Base-by-base conservation (phyloP, 2,113 vertebrate species). In the Toxostoma redivivum region DNA sequence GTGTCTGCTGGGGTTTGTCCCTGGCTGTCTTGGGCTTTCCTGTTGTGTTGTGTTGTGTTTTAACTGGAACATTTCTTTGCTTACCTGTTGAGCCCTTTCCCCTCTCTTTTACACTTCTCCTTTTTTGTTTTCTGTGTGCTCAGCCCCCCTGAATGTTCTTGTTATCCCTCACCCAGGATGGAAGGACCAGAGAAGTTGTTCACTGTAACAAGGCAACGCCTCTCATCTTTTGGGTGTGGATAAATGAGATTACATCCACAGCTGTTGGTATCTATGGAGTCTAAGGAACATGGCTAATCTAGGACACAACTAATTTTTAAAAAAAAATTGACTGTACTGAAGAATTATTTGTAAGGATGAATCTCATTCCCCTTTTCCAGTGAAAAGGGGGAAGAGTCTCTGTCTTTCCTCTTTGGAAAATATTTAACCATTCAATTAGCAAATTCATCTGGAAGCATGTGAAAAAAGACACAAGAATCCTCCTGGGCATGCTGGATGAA, bases 361-460 rank as follows among this genome's bases (percentile, higher is more conserved):
- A 51, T 81, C 44, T 30, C n/a, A 1, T 77, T 89, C 38, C 11
- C 22, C 88, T 92, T 92, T 85, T 62, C 51, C 38, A 31, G 15
- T 54, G 57, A 80, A 72, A 74, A 91, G 50, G 45, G 69, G 53
- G 22, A 83, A 83, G 56, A 84, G 35, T 51, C 33, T 90, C 60
- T 66, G 3, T n/a, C 54, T 72, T 62, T 30, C 71, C 64, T 92
- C 76, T 8, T 12, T 90, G 90, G 76, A 64, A 74, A 88, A 44
- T 72, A 33, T 94, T 96, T 95, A 96, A 88, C 94, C 76, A 64
- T 95, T 85, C 90, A 86, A 66, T 96, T 95, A 95, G 56, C 66
- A 62, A 80, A 78, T 94, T 93, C 78, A 71, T 83, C 64, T 88
- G 64, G 67, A 95, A 95, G 47, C 51, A 62, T 15, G 64, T 70